Evolutionary conservation across 1,140 invertebrate species (phyloP).

Genomic region (Brachionus asplanchnoidis): DNA sequence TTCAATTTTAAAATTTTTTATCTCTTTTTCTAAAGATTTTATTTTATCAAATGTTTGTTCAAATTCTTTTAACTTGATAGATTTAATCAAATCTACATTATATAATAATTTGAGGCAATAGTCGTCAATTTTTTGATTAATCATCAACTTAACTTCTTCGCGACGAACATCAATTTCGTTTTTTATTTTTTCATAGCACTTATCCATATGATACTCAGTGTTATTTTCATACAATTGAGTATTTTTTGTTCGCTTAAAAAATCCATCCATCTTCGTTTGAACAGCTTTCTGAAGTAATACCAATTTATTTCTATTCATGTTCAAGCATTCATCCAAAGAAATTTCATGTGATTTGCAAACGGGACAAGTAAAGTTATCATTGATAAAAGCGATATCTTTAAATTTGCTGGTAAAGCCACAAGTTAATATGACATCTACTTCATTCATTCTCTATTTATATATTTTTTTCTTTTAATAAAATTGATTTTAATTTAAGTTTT

Average conservation of each 20-base stretch:
- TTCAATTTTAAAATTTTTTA: too few relatives aligned
- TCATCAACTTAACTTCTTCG: not conserved
- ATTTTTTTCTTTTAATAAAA: not conserved
- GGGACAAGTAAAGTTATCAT: not conserved
- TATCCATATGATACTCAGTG: not conserved
- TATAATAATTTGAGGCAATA: not conserved
- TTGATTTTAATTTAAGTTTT: not conserved
- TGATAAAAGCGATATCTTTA: not conserved
- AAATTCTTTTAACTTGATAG: not conserved
- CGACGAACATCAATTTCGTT: not conserved
- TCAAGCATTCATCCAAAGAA: not conserved
- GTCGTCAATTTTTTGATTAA: not conserved
- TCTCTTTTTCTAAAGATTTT: too few relatives aligned
- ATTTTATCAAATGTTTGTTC: not conserved
- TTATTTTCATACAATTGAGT: not conserved
- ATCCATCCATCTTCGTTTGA: not conserved
- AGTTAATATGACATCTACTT: not conserved
- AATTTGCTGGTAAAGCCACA: not conserved
- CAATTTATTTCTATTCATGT: not conserved
- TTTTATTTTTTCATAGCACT: not conserved
- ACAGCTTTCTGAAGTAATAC: not conserved
- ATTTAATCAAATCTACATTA: not conserved
- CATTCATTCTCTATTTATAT: not conserved
- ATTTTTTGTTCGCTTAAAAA: not conserved
- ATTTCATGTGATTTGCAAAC: not conserved